Percentiles rank a stretch among this genome's conserved stretches.
phyloP scores from a whole-genome alignment of 2,113 vertebrate species.

The Ameiurus melas region DNA sequence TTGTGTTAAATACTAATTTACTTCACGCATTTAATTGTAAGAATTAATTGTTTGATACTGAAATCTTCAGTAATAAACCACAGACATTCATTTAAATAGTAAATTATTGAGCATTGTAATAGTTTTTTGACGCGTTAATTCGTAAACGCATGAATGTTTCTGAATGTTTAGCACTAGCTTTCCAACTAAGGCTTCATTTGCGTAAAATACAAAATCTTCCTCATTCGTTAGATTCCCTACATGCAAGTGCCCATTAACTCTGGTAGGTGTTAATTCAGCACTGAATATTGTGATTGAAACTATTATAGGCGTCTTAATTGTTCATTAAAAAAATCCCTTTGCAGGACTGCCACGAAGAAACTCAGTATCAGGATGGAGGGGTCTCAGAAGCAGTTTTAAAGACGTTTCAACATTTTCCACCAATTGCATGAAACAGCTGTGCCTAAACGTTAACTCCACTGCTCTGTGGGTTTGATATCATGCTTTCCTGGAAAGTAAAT shows the following conservation, averaged over 20 bases:
- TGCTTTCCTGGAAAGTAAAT: neutral
- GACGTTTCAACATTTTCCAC: neutral
- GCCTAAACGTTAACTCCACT: neutral
- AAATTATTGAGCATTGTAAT: neutral
- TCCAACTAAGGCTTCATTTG: neutral
- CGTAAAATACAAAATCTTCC: neutral
- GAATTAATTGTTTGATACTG: neutral
- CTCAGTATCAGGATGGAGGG: neutral
- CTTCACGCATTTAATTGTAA: neutral
- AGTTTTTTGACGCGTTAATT: neutral
- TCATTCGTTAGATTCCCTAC: neutral
- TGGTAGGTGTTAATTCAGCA: neutral
- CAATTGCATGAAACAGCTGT: neutral
- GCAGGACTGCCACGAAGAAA: neutral
- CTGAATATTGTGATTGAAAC: neutral
- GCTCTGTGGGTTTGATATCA: neutral
- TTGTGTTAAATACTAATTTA: neutral
- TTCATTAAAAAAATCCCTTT: neutral
- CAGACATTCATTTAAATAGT: neutral
- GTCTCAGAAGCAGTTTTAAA: neutral
- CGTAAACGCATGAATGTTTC: neutral
- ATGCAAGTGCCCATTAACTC: neutral
- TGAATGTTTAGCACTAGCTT: neutral
- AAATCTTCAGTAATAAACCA: neutral
- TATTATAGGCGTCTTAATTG: neutral